phyloP scores from a whole-genome alignment of 2,797 vertebrate genomes.

The Rhabdophis nuchalis region DNA sequence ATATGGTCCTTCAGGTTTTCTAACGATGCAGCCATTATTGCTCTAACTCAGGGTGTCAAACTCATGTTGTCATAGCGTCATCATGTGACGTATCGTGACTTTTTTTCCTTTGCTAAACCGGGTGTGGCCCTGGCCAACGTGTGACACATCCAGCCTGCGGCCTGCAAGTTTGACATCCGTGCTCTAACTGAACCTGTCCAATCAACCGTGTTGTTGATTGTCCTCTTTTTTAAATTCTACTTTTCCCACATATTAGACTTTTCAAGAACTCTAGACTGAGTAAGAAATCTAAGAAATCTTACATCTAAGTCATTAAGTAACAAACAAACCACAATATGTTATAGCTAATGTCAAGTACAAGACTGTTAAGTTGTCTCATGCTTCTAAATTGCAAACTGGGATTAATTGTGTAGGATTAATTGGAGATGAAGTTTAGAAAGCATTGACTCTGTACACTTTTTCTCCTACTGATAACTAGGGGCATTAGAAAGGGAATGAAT shows the following conservation, averaged over 20 bases:
- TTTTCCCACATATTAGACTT: background rate
- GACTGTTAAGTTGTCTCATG: background rate
- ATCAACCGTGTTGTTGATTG: background rate
- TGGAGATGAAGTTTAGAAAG: background rate
- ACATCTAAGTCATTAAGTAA: background rate
- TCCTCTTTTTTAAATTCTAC: background rate
- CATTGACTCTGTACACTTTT: background rate
- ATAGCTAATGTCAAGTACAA: background rate
- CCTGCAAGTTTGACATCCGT: too few species aligned
- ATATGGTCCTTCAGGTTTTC: background rate
- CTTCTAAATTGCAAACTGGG: background rate
- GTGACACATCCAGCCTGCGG: too few species aligned
- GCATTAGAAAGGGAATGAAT: background rate
- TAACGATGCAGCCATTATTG: background rate
- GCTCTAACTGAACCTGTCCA: background rate
- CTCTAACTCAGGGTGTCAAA: background rate
- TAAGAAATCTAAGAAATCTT: too few species aligned
- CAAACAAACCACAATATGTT: background rate
- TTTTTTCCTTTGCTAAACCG: too few species aligned
- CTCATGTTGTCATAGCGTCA: too few species aligned
- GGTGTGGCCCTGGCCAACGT: too few species aligned
- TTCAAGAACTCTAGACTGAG: background rate
- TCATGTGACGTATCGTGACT: too few species aligned
- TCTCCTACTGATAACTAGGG: background rate
- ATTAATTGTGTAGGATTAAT: background rate